phyloP scores from a whole-genome alignment of 2,113 vertebrate genomes.

The Heptranchias perlo region DNA sequence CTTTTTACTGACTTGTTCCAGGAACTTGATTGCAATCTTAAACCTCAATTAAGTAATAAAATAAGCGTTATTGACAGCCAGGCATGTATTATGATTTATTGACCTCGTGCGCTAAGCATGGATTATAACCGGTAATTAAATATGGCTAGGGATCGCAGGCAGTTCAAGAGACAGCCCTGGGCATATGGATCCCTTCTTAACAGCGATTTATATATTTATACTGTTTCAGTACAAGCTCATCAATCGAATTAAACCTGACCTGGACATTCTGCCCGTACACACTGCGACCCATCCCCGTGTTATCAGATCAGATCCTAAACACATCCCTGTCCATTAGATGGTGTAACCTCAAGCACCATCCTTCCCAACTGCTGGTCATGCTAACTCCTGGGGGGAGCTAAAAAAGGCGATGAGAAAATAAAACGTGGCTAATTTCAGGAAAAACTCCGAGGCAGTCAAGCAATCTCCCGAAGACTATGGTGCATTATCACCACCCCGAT shows the following conservation, averaged over 20 bases:
- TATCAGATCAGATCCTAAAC: no score
- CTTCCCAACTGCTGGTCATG: no score
- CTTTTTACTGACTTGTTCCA: background rate
- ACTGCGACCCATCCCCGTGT: no score
- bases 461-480: no score
- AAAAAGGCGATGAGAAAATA: background rate
- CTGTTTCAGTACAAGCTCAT: background rate
- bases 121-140: background rate
- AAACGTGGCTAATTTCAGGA: background rate
- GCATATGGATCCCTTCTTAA: background rate
- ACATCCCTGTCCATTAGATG: background rate
- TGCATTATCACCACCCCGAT: no score
- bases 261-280: no score
- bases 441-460: background rate
- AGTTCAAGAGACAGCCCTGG: background rate
- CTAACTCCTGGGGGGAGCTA: background rate
- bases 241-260: background rate
- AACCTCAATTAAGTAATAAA: conserved; percentile 1
- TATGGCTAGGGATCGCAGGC: background rate
- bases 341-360: no score
- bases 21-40: background rate
- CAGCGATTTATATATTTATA: background rate
- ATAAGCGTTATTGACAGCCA: background rate
- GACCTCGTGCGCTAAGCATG: background rate
- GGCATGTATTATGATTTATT: background rate